phyloP scores from a whole-genome alignment of 2,797 vertebrate species.

The Danio aesculapii region DNA sequence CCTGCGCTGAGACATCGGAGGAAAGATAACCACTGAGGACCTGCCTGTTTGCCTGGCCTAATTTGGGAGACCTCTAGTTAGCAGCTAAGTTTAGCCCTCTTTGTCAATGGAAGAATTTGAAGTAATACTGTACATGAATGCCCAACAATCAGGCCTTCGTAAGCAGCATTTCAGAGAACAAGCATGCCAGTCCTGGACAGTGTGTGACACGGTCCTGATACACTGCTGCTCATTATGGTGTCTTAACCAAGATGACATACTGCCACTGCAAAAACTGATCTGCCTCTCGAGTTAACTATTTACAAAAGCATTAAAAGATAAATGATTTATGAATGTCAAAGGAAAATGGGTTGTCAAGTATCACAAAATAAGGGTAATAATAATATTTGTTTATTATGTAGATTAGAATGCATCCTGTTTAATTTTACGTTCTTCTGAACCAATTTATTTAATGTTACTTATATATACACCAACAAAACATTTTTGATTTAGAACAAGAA shows the following conservation, averaged over 20 bases:
- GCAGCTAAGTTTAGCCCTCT: slow-evolving; percentile 63
- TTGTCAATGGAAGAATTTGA: slow-evolving; percentile 64
- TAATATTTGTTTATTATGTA: no score
- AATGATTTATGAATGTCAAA: no score
- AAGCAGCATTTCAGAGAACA: slow-evolving; percentile 10
- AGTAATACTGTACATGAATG: slow-evolving; percentile 47
- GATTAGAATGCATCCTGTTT: no score
- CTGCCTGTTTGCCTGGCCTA: slow-evolving; percentile 50
- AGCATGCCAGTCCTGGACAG: slow-evolving; percentile 5
- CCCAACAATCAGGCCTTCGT: slow-evolving; percentile 48
- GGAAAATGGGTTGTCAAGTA: no score
- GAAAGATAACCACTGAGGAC: slow-evolving; percentile 60
- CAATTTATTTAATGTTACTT: no score
- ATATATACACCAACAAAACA: no score
- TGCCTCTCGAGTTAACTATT: no score
- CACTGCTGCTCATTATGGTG: slow-evolving; percentile 2
- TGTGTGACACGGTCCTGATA: neutral
- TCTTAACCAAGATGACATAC: neutral
- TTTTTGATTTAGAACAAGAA: no score
- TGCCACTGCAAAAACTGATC: neutral
- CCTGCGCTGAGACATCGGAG: slow-evolving; percentile 37
- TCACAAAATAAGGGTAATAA: no score
- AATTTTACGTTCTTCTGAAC: no score
- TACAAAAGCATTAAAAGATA: no score
- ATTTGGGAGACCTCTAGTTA: slow-evolving; percentile 63